phyloP scores from a whole-genome alignment of 30 jellyfish, hydroid and myxozoan species.

The Nemopilema nomurai region DNA sequence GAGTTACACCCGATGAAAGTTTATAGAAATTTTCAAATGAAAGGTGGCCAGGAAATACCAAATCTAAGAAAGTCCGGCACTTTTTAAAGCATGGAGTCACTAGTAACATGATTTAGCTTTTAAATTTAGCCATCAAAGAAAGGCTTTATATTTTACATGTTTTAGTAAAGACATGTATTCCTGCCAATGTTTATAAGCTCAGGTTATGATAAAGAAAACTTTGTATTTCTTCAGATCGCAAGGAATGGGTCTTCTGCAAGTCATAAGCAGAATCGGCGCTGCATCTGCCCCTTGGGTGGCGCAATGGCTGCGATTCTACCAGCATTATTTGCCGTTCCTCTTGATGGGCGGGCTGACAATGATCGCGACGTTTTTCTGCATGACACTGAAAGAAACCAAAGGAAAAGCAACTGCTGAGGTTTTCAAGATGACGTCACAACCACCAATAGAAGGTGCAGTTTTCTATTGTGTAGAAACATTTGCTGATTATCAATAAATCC shows the following conservation, averaged over 20 bases:
- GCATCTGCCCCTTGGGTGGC: conserved; percentile 99
- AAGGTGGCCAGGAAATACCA: too few relatives aligned
- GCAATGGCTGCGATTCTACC: conserved; percentile 79
- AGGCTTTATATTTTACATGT: too few relatives aligned
- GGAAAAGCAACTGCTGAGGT: conserved; percentile 87
- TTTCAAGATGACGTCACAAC: conserved; percentile 4
- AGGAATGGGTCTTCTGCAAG: conserved; percentile 94
- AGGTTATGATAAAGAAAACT: not conserved
- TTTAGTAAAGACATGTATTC: too few relatives aligned
- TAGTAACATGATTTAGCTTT: too few relatives aligned
- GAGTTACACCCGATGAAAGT: too few relatives aligned
- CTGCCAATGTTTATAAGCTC: not conserved
- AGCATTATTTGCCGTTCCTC: conserved; percentile 69
- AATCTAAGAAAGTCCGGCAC: too few relatives aligned
- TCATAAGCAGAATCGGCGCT: conserved; percentile 94
- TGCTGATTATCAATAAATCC: too few relatives aligned
- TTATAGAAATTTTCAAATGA: too few relatives aligned
- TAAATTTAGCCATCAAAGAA: too few relatives aligned
- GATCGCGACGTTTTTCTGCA: conserved; percentile 70
- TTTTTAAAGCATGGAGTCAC: too few relatives aligned
- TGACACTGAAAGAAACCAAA: conserved; percentile 79
- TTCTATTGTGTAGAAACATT: too few relatives aligned
- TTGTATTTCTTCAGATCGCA: conserved; percentile 71
- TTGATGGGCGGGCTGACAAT: conserved; percentile 88
- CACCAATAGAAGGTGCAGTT: not conserved